Conservation (phyloP, 2,113 vertebrate genomes). For the Platichthys flesus region DNA sequence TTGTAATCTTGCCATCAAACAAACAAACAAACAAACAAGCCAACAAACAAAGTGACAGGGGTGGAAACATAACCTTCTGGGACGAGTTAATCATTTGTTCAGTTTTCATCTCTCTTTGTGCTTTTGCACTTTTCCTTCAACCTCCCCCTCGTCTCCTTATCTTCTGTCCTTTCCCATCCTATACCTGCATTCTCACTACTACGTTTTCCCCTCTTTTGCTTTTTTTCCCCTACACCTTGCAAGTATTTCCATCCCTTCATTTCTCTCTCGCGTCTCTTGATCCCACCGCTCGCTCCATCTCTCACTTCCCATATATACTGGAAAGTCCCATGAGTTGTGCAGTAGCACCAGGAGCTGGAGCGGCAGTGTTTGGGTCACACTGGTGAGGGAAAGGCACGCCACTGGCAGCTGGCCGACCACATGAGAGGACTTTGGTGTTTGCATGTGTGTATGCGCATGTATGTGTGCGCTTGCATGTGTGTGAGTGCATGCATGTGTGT, state of each 20-base stretch:
- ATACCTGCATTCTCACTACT: neutral
- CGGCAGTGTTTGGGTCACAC: conserved; percentile 70
- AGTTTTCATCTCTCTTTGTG: neutral
- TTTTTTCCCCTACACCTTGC: conserved; percentile 1
- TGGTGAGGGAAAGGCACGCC: conserved; percentile 81
- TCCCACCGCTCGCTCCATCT: conserved; percentile 29
- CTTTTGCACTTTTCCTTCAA: neutral
- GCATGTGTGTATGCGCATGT: conserved; percentile 52
- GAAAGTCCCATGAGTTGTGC: conserved; percentile 80
- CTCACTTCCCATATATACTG: conserved; percentile 50
- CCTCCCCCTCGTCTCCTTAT: neutral
- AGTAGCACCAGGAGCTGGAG: conserved; percentile 64
- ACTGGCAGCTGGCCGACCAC: conserved; percentile 86
- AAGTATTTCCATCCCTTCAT: conserved; percentile 20
- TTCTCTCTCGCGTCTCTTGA: conserved; percentile 3
- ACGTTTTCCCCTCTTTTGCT: neutral
- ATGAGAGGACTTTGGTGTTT: conserved; percentile 77
- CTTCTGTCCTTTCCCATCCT: neutral
- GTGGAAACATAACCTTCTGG: too few species aligned
- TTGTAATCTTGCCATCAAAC: too few species aligned
- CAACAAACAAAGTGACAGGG: too few species aligned
- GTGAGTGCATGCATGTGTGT: conserved; percentile 58
- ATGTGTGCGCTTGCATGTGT: conserved; percentile 52
- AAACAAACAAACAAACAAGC: too few species aligned
- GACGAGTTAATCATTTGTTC: neutral